Percentiles rank a stretch among this genome's conserved stretches.
Conservation (phyloP, 2,888 invertebrate genomes). For the Standfussiana lucernea region DNA sequence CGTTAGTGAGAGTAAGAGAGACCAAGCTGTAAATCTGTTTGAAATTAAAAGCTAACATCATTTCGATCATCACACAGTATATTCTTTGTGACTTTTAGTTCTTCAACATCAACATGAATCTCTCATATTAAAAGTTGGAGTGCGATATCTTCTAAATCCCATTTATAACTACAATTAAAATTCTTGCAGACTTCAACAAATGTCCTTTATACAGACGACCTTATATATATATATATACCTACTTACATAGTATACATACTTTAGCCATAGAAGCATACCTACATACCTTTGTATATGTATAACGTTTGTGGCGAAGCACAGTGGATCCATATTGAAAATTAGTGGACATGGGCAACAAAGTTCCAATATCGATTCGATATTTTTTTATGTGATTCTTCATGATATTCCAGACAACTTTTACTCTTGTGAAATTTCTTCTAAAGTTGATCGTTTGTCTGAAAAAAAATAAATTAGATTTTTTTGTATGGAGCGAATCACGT, state of each 20-base stretch:
- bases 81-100: not conserved
- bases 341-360: no score
- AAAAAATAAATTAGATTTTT: no score
- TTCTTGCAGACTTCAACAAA: not conserved
- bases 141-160: not conserved
- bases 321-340: no score
- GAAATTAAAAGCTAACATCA: not conserved
- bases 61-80: not conserved
- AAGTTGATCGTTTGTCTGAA: no score
- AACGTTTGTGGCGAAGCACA: slow-evolving; percentile 40
- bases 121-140: not conserved
- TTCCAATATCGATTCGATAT: no score
- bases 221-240: not conserved
- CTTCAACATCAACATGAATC: not conserved
- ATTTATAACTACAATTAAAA: slow-evolving; percentile 11
- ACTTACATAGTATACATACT: not conserved
- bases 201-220: not conserved
- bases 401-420: no score
- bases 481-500: no score
- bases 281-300: slow-evolving; percentile 5
- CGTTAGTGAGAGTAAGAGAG: not conserved
- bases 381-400: no score
- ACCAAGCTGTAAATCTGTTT: not conserved
- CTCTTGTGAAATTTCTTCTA: no score
- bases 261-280: not conserved